Evolutionary conservation across 2,797 vertebrate species (phyloP).

Genomic region (Hemibagrus guttatus): DNA sequence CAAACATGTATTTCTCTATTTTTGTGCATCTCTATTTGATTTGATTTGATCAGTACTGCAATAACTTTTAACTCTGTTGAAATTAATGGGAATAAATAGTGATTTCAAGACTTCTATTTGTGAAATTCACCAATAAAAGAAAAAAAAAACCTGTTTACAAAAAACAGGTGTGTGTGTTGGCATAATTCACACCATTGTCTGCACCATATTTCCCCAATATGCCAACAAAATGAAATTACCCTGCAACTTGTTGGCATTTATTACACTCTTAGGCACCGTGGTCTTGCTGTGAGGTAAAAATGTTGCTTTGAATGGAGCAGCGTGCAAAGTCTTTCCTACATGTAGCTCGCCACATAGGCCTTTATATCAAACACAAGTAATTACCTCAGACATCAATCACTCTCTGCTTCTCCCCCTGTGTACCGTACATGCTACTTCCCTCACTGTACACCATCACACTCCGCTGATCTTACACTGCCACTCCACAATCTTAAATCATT

Average conservation of each 20-base stretch:
- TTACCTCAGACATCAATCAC: constrained; percentile 58
- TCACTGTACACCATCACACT: constrained; percentile 49
- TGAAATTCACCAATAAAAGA: too few species aligned
- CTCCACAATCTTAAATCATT: background rate
- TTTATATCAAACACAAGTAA: constrained; percentile 48
- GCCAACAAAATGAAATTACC: background rate
- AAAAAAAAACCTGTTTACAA: background rate
- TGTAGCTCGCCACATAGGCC: constrained; percentile 12
- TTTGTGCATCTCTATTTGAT: too few species aligned
- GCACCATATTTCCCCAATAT: constrained; percentile 9
- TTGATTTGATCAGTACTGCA: too few species aligned
- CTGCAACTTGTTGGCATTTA: constrained; percentile 26
- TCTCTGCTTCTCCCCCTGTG: constrained; percentile 18
- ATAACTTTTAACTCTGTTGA: too few species aligned
- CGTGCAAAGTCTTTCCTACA: background rate
- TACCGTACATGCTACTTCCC: constrained; percentile 48
- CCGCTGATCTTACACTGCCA: background rate
- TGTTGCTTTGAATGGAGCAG: background rate
- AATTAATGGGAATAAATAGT: too few species aligned
- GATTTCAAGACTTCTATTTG: too few species aligned
- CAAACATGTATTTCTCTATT: too few species aligned
- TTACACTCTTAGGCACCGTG: background rate
- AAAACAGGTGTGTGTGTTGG: background rate
- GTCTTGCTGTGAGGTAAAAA: background rate
- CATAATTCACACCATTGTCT: background rate